Evolutionary conservation across 2,888 invertebrate species (phyloP).

Genomic region (Andrena hattorfiana): DNA sequence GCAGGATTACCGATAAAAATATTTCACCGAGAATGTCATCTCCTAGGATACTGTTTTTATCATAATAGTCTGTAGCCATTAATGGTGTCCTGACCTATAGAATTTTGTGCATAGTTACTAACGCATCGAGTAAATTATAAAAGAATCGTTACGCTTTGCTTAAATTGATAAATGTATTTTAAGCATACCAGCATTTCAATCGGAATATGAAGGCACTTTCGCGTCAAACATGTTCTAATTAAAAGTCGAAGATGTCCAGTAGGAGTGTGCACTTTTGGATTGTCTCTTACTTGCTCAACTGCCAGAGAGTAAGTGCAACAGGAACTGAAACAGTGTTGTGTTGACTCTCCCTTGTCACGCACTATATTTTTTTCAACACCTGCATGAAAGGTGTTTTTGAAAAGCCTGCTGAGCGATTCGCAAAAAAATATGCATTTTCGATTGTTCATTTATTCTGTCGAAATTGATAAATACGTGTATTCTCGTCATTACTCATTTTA

Average conservation of each 20-base stretch:
- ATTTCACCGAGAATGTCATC: conserved; percentile 88
- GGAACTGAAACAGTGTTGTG: conserved; percentile 74
- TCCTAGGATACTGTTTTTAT: conserved; percentile 86
- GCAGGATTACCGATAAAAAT: conserved; percentile 86
- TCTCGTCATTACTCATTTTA: no score
- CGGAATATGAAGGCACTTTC: conserved; percentile 86
- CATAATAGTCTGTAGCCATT: conserved; percentile 80
- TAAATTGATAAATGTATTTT: background rate
- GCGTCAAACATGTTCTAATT: conserved; percentile 85
- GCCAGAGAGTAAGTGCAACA: conserved; percentile 82
- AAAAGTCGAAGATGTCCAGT: conserved; percentile 86
- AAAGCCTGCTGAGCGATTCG: no score
- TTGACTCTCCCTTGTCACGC: no score
- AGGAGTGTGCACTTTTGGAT: conserved; percentile 84
- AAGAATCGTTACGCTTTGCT: background rate
- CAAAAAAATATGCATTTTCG: no score
- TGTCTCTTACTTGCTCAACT: conserved; percentile 85
- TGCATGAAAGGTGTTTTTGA: no score
- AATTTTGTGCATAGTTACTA: conserved; percentile 14
- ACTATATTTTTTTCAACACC: no score
- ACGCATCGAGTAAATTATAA: background rate
- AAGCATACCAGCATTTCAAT: conserved; percentile 85
- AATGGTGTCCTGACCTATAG: conserved; percentile 76
- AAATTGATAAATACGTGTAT: no score
- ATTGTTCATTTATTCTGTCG: no score